Conservation (phyloP, 1,140 invertebrate species). For the Micrasema minimum region DNA sequence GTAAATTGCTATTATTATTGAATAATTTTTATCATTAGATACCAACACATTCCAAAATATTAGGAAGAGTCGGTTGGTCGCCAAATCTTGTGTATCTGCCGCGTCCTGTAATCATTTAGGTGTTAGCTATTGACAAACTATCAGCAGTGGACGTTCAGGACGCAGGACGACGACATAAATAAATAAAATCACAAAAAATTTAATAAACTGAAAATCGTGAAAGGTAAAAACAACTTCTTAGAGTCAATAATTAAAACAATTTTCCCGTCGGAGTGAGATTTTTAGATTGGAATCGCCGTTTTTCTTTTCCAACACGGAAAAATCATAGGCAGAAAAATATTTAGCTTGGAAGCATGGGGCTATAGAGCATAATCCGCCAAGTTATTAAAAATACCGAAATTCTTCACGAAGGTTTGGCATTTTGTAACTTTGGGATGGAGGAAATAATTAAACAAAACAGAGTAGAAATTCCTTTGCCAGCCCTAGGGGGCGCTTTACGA, state of each 20-base stretch:
- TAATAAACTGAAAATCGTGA: too few relatives aligned
- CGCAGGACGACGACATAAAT: too few relatives aligned
- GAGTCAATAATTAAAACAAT: conserved; percentile 23
- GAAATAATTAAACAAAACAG: conserved; percentile 54
- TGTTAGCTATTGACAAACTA: too few relatives aligned
- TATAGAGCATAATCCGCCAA: conserved; percentile 35
- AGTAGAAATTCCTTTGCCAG: conserved; percentile 46
- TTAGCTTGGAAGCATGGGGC: conserved; percentile 12
- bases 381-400: conserved; percentile 50
- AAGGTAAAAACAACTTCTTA: too few relatives aligned
- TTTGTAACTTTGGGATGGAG: conserved; percentile 46
- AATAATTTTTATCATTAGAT: too few relatives aligned
- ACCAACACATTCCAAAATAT: too few relatives aligned
- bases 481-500: conserved; percentile 46
- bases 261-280: conserved; percentile 16
- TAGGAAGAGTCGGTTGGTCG: too few relatives aligned
- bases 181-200: too few relatives aligned
- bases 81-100: too few relatives aligned
- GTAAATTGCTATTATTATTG: too few relatives aligned
- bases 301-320: conserved; percentile 9
- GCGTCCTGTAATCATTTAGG: too few relatives aligned
- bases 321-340: conserved; percentile 23
- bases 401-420: conserved; percentile 47
- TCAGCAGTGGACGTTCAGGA: too few relatives aligned
- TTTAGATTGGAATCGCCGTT: neutral